A percentile compares a stretch with the other conserved stretches of the same genome.
Evolutionary conservation across 1,140 invertebrate species (phyloP).

Genomic region (Penaeus indicus): DNA sequence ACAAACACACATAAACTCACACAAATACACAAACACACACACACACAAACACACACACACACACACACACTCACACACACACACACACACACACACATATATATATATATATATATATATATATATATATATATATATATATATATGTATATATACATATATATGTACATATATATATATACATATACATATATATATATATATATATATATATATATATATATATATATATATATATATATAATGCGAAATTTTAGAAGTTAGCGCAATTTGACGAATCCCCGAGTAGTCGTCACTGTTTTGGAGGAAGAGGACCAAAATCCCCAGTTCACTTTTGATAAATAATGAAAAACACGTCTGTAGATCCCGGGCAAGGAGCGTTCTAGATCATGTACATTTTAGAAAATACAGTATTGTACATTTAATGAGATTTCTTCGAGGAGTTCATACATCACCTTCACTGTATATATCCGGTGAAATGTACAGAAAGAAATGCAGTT

Average conservation of each 20-base stretch:
- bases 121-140: constrained; percentile 15
- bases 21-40: neutral
- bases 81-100: constrained; percentile 31
- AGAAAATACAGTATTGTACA: neutral
- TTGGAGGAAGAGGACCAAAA: neutral
- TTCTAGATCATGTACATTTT: no score
- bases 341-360: no score
- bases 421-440: neutral
- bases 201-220: neutral
- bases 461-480: no score
- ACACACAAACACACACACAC: neutral
- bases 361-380: neutral
- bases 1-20: neutral
- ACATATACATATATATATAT: neutral
- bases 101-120: constrained; percentile 31
- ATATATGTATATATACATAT: neutral
- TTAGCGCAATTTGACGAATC: neutral
- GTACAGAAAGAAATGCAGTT: no score
- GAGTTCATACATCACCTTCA: neutral
- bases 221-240: neutral
- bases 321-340: neutral
- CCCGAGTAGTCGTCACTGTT: neutral
- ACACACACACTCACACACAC: constrained; percentile 9
- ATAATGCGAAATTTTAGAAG: neutral
- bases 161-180: neutral